Percentiles rank a stretch among this genome's conserved stretches.
phyloP scores from a whole-genome alignment of 2,113 vertebrate genomes.

The Pelodiscus sinensis region DNA sequence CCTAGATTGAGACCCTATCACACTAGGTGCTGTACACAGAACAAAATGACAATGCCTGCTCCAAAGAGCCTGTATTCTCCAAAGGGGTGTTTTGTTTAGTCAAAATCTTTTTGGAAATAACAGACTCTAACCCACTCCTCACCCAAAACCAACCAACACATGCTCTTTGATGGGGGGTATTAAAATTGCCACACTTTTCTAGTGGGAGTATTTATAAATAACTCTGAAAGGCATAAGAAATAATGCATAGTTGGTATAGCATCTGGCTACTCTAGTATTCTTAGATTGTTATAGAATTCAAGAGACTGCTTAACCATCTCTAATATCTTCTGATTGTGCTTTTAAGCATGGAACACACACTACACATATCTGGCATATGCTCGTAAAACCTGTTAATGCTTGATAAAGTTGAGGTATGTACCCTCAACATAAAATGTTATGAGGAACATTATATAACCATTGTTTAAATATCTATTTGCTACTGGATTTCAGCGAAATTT shows the following conservation, averaged over 20 bases:
- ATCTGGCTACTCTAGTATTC: not conserved
- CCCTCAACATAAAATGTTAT: not conserved
- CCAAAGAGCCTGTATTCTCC: too few species aligned
- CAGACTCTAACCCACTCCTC: rapidly evolving
- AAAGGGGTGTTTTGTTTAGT: not conserved
- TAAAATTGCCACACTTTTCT: not conserved
- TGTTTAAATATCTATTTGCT: not conserved
- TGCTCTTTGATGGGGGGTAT: not conserved
- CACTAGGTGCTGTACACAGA: not conserved
- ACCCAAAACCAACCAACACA: too few species aligned
- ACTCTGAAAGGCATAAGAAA: not conserved
- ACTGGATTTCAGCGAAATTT: not conserved
- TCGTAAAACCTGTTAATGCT: not conserved
- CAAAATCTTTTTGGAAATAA: not conserved
- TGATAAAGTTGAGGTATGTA: not conserved
- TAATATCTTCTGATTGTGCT: not conserved
- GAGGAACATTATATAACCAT: not conserved
- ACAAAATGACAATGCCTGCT: too few species aligned
- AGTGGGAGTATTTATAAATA: not conserved
- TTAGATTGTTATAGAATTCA: not conserved
- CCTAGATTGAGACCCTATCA: too few species aligned
- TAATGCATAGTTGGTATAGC: not conserved
- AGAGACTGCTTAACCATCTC: not conserved
- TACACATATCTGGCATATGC: not conserved
- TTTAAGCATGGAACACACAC: not conserved